Base-by-base conservation (phyloP, 2,113 vertebrate genomes). In the Cyrtonyx montezumae region DNA sequence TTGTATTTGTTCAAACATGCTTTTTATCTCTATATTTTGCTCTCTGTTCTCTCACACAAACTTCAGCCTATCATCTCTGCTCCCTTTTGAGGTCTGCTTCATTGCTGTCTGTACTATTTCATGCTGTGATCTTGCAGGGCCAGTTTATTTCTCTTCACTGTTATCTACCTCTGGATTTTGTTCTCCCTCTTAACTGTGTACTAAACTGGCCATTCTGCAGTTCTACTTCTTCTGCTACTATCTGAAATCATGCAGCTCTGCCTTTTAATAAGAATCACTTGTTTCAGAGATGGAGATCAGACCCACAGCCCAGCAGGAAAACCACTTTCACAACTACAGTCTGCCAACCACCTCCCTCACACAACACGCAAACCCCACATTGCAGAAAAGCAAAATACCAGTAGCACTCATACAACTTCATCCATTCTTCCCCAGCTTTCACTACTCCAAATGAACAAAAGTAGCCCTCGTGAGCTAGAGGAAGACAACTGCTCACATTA, bases 191-290 rank as follows among this genome's bases (percentile, higher is more conserved):
- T 63, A 23, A 51, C 8, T 6, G 0, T 1, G 0, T 56, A 63
- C 16, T 26, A 63, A 82, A 63, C 48, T 11, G 73, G 74, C 76
- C 18, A 18, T 1, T 23, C 53, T 40, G 36, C 42, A 37, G 17
- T 49, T 67, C 40, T 61, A 30, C 40, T 37, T 77, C n/a, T 77
- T 51, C 53, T 82, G 59, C 3, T 23, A 16, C 40, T 11, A 16
- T 6, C n/a, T 2, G 0, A 82, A 46, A 8, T 40, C 5, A 0
- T 19, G 34, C 21, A 48, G 19, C n/a, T 66, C 37, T 37, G 12
- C 58, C 55, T 81, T 81, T 66, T 42, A 26, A 22, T 55, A 71
- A 49, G 30, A 61, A 26, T 26, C 43, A 14, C 30, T 17, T 59
- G 69, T 20, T 80, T 65, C 3, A 22, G 69, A 80, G 34, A 19